Percentiles rank a stretch among this genome's conserved stretches.
These are phyloP conservation scores for Microctonus brassicae DNA, from an alignment of 2,888 invertebrate genomes.

Conservation along the genomic window DNA sequence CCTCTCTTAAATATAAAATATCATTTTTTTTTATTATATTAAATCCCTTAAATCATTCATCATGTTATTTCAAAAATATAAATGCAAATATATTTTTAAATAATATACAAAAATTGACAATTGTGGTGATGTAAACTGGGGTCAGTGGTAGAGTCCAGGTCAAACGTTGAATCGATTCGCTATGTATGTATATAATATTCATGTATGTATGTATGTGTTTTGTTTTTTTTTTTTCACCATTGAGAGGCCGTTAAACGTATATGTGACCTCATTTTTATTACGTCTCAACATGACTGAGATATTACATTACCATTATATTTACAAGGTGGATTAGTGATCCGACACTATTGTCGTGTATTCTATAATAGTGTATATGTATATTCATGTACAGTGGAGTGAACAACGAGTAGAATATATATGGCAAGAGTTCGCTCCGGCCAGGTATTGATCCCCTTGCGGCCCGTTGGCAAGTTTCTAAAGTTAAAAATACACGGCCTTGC, in stretches of 20 bases:
- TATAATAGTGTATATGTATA: neutral
- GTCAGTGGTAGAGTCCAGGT: constrained; percentile 1
- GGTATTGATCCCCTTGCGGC: constrained; percentile 57
- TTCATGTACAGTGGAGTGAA: neutral
- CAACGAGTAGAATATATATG: constrained; percentile 8
- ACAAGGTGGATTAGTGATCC: neutral
- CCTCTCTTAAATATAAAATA: too few relatives aligned
- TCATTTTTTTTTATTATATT: neutral
- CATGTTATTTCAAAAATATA: too few relatives aligned
- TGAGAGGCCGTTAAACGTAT: neutral
- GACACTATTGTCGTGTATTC: neutral
- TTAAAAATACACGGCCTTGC: constrained; percentile 61
- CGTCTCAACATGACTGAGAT: neutral
- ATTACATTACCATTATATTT: neutral
- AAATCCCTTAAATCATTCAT: neutral
- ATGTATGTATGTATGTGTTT: neutral
- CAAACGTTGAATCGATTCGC: neutral
- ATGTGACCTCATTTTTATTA: constrained; percentile 4
- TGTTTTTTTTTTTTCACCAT: neutral
- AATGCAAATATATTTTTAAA: too few relatives aligned
- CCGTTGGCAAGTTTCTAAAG: constrained; percentile 57
- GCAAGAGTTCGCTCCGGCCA: constrained; percentile 35
- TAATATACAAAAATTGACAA: neutral
- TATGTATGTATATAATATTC: neutral
- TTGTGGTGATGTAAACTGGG: neutral